Percentiles rank a stretch among this genome's conserved stretches.
Evolutionary conservation across 1,140 invertebrate species (phyloP).

Genomic region (Drosophila mayri): DNA sequence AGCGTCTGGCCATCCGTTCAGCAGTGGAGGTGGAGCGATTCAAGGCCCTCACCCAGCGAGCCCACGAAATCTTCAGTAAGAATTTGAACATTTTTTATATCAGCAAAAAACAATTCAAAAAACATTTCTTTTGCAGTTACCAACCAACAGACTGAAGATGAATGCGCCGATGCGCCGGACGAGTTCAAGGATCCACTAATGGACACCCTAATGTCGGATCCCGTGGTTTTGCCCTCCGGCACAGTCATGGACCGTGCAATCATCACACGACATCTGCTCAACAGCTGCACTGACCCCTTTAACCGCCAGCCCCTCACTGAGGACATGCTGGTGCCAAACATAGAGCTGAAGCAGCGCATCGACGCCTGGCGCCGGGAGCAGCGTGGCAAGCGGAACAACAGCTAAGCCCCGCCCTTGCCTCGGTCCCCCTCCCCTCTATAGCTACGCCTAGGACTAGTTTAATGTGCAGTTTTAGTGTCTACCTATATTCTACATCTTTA

Average conservation of each 20-base stretch:
- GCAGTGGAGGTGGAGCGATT: conserved; percentile 93
- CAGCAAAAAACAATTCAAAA: background rate
- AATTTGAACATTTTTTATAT: background rate
- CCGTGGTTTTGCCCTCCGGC: conserved; percentile 96
- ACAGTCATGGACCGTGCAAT: conserved; percentile 97
- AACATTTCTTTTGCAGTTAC: conserved; percentile 86
- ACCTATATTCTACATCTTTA: conserved; percentile 48
- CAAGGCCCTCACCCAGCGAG: conserved; percentile 91
- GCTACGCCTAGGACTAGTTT: conserved; percentile 64
- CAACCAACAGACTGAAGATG: conserved; percentile 94
- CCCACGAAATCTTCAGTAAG: conserved; percentile 89
- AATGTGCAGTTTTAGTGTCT: conserved; percentile 78
- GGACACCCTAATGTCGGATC: conserved; percentile 99
- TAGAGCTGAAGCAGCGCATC: conserved; percentile 92
- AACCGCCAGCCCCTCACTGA: conserved; percentile 96
- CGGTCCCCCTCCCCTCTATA: background rate
- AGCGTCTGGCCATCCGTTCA: conserved; percentile 93
- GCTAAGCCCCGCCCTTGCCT: conserved; percentile 48
- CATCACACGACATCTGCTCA: conserved; percentile 97
- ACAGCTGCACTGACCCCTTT: conserved; percentile 98
- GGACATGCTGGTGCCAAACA: conserved; percentile 91
- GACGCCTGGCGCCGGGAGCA: conserved; percentile 92
- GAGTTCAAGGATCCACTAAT: conserved; percentile 99
- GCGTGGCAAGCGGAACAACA: conserved; percentile 85
- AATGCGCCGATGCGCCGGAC: conserved; percentile 98